Evolutionary conservation across 92 coral and sea anemone genomes (phyloP).

Genomic region (Siderastrea radians): DNA sequence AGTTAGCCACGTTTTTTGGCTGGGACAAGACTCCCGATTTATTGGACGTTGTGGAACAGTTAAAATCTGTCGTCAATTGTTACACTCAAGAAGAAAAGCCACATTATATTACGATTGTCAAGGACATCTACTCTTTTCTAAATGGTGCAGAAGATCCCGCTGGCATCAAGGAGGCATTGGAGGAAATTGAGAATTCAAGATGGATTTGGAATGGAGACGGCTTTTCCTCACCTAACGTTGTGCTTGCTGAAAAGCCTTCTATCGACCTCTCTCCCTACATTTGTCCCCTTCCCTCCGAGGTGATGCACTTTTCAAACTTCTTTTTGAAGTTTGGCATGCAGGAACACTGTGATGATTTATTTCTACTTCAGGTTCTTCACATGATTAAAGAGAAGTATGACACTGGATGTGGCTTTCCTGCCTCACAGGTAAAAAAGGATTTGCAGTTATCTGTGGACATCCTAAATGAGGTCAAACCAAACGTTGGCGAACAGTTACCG

Average conservation of each 20-base stretch:
- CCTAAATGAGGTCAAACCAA: slow-evolving; percentile 73
- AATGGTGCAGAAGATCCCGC: neutral
- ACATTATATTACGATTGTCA: slow-evolving; percentile 45
- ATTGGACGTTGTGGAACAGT: slow-evolving; percentile 59
- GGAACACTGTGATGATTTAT: slow-evolving; percentile 39
- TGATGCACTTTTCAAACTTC: slow-evolving; percentile 35
- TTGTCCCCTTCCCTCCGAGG: slow-evolving; percentile 68
- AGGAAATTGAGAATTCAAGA: slow-evolving; percentile 1
- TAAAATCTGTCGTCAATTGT: slow-evolving; percentile 47
- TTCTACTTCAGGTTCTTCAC: slow-evolving; percentile 65
- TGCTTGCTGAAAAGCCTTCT: slow-evolving; percentile 52
- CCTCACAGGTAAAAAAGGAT: slow-evolving; percentile 64
- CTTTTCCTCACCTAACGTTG: slow-evolving; percentile 61
- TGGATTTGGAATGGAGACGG: slow-evolving; percentile 94
- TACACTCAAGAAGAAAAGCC: slow-evolving; percentile 68
- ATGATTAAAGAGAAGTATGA: slow-evolving; percentile 72
- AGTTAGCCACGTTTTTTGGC: slow-evolving; percentile 55
- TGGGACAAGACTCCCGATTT: slow-evolving; percentile 61
- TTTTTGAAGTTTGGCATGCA: slow-evolving; percentile 70
- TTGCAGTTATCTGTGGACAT: slow-evolving; percentile 76
- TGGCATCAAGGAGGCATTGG: slow-evolving; percentile 17
- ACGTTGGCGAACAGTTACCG: slow-evolving; percentile 34
- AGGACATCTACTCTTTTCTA: slow-evolving; percentile 68
- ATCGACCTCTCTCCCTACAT: slow-evolving; percentile 78
- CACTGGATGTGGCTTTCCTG: neutral